Conservation (phyloP, 2,888 invertebrate species). For the Zaprionus lineosus region DNA sequence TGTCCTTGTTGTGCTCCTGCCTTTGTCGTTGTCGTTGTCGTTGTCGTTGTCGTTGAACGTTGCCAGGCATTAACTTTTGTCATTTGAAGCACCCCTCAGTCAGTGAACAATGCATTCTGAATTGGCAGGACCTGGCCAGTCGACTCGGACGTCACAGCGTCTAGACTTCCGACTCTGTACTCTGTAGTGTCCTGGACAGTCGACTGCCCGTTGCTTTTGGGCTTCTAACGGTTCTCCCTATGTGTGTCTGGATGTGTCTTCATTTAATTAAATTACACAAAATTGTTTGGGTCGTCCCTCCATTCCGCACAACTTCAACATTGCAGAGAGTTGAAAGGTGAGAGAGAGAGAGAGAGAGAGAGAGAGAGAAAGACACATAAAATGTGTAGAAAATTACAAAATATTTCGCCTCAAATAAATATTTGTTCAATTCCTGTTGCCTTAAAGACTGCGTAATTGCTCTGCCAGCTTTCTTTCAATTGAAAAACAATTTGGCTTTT, state of each 20-base stretch:
- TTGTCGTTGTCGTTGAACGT: slow-evolving; percentile 46
- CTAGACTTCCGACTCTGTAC: too few relatives aligned
- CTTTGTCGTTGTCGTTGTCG: slow-evolving; percentile 22
- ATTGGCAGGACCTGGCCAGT: slow-evolving; percentile 53
- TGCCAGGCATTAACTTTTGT: slow-evolving; percentile 76
- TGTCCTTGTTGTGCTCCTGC: slow-evolving; percentile 40
- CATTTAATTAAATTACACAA: slow-evolving; percentile 80
- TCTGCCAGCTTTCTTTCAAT: slow-evolving; percentile 36
- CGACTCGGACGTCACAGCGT: slow-evolving; percentile 23
- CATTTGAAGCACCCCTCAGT: slow-evolving; percentile 64
- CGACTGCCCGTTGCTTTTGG: slow-evolving; percentile 64
- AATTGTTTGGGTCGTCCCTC: slow-evolving; percentile 71
- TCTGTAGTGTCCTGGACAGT: slow-evolving; percentile 14
- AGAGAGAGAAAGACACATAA: slow-evolving; percentile 32
- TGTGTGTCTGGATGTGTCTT: too few relatives aligned
- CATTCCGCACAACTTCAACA: slow-evolving; percentile 29
- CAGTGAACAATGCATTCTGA: slow-evolving; percentile 73
- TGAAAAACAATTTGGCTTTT: slow-evolving; percentile 57
- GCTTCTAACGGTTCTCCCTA: too few relatives aligned
- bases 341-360: too few relatives aligned
- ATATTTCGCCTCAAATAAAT: slow-evolving; percentile 57
- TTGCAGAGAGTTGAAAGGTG: too few relatives aligned
- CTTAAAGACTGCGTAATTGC: slow-evolving; percentile 52
- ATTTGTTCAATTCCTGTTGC: slow-evolving; percentile 47
- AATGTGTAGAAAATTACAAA: slow-evolving; percentile 72